phyloP scores from a whole-genome alignment of 2,113 vertebrate genomes.

The Micronycteris hirsuta region DNA sequence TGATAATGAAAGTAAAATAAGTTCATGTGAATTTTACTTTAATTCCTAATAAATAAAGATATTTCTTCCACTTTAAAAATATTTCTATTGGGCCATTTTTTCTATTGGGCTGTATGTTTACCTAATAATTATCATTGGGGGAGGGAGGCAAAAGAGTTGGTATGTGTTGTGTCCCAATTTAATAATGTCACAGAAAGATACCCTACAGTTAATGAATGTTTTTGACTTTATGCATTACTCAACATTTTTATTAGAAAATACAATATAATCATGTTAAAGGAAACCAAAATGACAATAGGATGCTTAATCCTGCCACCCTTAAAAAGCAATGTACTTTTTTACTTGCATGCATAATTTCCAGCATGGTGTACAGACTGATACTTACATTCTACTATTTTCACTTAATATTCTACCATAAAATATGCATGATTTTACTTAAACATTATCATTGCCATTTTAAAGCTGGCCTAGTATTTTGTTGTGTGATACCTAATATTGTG shows the following conservation, averaged over 20 bases:
- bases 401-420: not conserved
- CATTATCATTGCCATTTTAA: not conserved
- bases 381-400: not conserved
- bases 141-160: not conserved
- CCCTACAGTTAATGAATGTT: not conserved
- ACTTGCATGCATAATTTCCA: not conserved
- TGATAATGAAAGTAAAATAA: constrained; percentile 41
- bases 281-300: not conserved
- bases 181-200: not conserved
- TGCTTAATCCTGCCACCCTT: not conserved
- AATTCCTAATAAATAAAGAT: not conserved
- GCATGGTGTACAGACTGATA: not conserved
- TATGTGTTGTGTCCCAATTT: not conserved
- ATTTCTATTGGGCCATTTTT: not conserved
- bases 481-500: not conserved
- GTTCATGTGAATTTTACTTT: not conserved
- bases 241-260: not conserved
- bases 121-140: not conserved
- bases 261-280: not conserved
- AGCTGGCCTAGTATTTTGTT: not conserved
- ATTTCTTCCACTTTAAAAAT: not conserved
- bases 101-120: not conserved
- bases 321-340: not conserved
- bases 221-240: not conserved
- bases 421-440: not conserved